A percentile compares a stretch with the other conserved stretches of the same genome.
phyloP scores from a whole-genome alignment of 92 coral and sea anemone genomes.

The Blastomussa wellsi region DNA sequence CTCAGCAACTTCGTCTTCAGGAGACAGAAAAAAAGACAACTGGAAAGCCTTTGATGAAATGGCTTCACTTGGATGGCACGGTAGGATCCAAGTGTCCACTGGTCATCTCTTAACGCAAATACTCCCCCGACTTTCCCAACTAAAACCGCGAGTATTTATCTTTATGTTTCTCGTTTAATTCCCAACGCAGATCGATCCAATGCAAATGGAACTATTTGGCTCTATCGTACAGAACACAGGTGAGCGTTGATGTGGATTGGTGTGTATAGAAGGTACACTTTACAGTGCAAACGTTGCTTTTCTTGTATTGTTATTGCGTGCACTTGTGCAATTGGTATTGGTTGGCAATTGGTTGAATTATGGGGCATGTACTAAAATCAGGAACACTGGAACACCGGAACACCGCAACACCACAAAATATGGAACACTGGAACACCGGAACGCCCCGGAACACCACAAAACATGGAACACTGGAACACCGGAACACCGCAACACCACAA shows the following conservation, averaged over 20 bases:
- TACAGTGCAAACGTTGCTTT: neutral
- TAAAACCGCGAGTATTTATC: neutral
- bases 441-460: too few species aligned
- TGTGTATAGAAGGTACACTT: neutral
- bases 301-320: neutral
- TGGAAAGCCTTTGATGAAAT: conserved; percentile 85
- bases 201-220: conserved; percentile 90
- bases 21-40: conserved; percentile 60
- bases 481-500: too few species aligned
- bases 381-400: too few species aligned
- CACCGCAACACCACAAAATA: too few species aligned
- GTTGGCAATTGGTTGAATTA: too few species aligned
- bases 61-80: conserved; percentile 98
- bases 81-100: conserved; percentile 23
- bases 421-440: too few species aligned
- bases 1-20: conserved; percentile 70
- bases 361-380: too few species aligned
- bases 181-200: conserved; percentile 69
- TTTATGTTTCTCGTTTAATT: neutral
- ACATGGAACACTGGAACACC: too few species aligned
- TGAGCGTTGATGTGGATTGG: conserved; percentile 20
- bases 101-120: neutral
- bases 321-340: neutral
- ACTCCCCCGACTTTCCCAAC: neutral
- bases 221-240: conserved; percentile 85